Evolutionary conservation across 2,888 invertebrate genomes (phyloP).

Genomic region (Furcula furcula): DNA sequence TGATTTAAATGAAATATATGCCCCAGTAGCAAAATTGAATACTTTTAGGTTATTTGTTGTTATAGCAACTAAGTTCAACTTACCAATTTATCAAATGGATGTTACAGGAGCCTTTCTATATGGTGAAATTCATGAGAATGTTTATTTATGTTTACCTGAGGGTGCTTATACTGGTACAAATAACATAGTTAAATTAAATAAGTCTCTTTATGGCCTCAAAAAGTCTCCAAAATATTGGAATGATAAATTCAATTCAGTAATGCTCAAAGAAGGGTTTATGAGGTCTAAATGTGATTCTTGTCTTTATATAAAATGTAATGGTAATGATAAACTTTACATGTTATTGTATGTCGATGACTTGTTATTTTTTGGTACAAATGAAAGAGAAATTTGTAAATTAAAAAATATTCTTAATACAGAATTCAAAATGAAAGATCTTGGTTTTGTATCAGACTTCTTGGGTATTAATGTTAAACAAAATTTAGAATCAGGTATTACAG

Average conservation of each 20-base stretch:
- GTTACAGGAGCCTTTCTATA: conserved; percentile 5
- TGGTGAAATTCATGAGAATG: conserved; percentile 1
- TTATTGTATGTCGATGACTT: conserved; percentile 10
- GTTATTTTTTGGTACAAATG: conserved; percentile 5
- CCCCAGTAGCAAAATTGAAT: conserved; percentile 16
- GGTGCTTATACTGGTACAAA: conserved; percentile 3
- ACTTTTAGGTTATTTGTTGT: conserved; percentile 15
- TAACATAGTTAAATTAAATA: conserved; percentile 8
- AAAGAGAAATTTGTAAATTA: not conserved
- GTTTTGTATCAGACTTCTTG: conserved; percentile 10
- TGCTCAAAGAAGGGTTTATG: conserved; percentile 5
- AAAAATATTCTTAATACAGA: conserved; percentile 3
- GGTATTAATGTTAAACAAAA: conserved; percentile 16
- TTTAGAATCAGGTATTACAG: conserved; percentile 12
- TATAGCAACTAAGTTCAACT: conserved; percentile 13
- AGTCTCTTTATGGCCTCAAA: no score
- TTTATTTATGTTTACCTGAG: conserved; percentile 2
- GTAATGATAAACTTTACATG: conserved; percentile 4
- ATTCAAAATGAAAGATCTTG: conserved; percentile 13
- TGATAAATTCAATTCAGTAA: conserved; percentile 5
- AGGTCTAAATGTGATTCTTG: conserved; percentile 6
- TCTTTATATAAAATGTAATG: conserved; percentile 3
- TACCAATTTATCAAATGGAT: no score
- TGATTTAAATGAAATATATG: conserved; percentile 11
- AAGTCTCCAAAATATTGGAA: no score